A percentile compares a stretch with the other conserved stretches of the same genome.
These are phyloP conservation scores for Acrobasis consociella DNA, from an alignment of 2,888 invertebrate genomes.

Conservation along the genomic window DNA sequence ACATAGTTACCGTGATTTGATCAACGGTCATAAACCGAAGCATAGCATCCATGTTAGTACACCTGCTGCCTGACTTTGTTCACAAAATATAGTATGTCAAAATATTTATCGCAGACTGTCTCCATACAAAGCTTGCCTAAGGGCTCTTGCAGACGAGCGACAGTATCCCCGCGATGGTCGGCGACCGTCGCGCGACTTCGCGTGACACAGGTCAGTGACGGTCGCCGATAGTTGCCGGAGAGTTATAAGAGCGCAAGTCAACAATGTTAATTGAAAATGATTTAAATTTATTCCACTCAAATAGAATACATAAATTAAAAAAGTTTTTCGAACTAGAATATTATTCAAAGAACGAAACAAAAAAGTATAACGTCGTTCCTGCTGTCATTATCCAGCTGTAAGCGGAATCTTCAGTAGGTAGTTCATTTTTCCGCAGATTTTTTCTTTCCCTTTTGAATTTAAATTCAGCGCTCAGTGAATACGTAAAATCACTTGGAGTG, in stretches of 20 bases:
- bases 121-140: too few species aligned
- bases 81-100: neutral
- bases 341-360: neutral
- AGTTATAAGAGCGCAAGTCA: too few species aligned
- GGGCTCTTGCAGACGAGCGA: too few species aligned
- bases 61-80: neutral
- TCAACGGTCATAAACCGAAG: neutral
- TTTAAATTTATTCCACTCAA: too few species aligned
- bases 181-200: too few species aligned
- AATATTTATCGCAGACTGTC: neutral
- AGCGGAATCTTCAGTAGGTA: constrained; percentile 50
- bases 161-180: too few species aligned
- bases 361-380: neutral
- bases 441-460: constrained; percentile 60
- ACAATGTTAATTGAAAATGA: too few species aligned
- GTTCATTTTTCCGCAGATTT: constrained; percentile 58
- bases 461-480: constrained; percentile 57
- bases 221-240: too few species aligned
- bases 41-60: neutral
- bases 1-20: neutral
- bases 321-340: neutral
- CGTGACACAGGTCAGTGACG: too few species aligned
- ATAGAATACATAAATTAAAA: too few species aligned
- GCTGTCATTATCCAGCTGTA: constrained; percentile 31
- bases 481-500: constrained; percentile 50